Base-by-base conservation (phyloP, 2,113 vertebrate genomes). In the Apeltes quadracus region DNA sequence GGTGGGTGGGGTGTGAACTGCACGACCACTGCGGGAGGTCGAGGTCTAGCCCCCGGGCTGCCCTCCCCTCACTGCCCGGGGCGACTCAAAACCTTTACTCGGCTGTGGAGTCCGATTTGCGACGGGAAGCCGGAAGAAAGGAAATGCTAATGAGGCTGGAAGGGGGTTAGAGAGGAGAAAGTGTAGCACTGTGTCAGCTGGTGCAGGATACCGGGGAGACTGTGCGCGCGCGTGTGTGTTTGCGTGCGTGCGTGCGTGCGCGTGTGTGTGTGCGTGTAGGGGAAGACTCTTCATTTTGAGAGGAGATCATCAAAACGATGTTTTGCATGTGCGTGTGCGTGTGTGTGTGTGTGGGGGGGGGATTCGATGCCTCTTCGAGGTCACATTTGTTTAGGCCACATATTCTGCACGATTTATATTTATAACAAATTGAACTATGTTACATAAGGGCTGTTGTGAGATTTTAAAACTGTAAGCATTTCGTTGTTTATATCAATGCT, bases 101-200 rank as follows among this genome's bases (percentile, higher is more conserved):
- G 85, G 70, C 86, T 81, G 82, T 89, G 82, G 87, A 87, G 88
- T 86, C 86, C 90, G 89, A 93, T 93, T 93, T 92, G 89, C 90
- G 91, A 92, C 90, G 90, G 90, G 88, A 94, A 92, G 91, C 85
- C 81, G 81, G 65, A 67, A 90, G 90, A 89, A 93, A 93, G 84
- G 82, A 85, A 88, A 94, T 94, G 93, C 89, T 88, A 93, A 94
- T 94, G 84, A 89, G 84, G 61, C 76, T 43, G 72, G 23, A 79
- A 76, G 85, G 78, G 77, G 81, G 71, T 66, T n/a, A 80, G 15
- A 76, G 76, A 70, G 84, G 85, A 78, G 75, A 88, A 80, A 79
- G 73, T 67, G 72, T 75, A 76, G 84, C 62, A 13, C 38, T 56
- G 73, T 79, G 73, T 77, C 76, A 83, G 83, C 68, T 12, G 57